Evolutionary conservation across 2,113 vertebrate genomes (phyloP).

Genomic region (Xenotilapia flavipinnis): DNA sequence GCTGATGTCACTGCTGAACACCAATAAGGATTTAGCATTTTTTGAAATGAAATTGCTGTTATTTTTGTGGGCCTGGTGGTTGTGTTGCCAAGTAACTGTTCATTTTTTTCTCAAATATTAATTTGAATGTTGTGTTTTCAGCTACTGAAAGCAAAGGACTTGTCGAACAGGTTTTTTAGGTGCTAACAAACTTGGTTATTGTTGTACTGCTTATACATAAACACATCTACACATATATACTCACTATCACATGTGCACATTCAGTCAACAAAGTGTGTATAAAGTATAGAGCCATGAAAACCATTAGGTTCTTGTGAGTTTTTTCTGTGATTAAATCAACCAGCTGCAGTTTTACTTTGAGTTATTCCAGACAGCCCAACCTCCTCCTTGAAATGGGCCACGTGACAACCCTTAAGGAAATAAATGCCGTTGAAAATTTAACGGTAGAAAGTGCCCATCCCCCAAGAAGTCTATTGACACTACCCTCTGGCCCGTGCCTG

Average conservation of each 20-base stretch:
- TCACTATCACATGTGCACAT: background rate
- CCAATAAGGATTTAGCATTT: slow-evolving; percentile 13
- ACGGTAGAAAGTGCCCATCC: slow-evolving; percentile 35
- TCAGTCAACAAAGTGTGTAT: background rate
- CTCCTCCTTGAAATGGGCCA: background rate
- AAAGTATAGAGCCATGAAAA: background rate
- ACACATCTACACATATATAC: background rate
- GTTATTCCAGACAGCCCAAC: background rate
- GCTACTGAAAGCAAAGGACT: background rate
- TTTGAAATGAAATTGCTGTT: background rate
- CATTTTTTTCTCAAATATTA: background rate
- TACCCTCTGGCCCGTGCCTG: slow-evolving; percentile 5
- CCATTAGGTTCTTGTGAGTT: background rate
- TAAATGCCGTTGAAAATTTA: slow-evolving; percentile 23
- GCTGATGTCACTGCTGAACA: background rate
- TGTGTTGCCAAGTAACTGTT: background rate
- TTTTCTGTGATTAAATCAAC: background rate
- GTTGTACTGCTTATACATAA: background rate
- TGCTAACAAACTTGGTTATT: background rate
- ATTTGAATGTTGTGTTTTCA: background rate
- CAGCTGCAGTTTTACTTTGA: background rate
- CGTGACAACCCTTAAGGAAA: background rate
- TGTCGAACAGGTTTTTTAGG: background rate
- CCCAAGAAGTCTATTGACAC: slow-evolving; percentile 33
- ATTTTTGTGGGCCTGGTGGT: background rate